Base-by-base conservation (phyloP, 2,797 vertebrate species). In the Hippocampus kuda region DNA sequence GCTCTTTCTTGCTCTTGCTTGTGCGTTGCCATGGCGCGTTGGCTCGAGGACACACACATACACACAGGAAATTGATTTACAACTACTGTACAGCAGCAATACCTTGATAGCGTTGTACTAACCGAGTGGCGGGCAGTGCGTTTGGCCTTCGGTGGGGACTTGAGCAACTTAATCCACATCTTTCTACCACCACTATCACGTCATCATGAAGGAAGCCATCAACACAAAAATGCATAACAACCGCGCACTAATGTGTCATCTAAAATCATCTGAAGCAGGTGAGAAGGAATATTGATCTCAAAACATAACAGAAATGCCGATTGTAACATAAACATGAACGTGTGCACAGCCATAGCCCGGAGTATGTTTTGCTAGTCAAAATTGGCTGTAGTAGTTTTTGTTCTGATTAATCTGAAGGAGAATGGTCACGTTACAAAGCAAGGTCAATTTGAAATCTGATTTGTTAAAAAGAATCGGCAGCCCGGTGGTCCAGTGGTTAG, bases 91-190 rank as follows among this genome's bases (percentile, higher is more conserved):
- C 72, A 69, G 77, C 70, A 57, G 77, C 54, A 65, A 73, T 11
- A 75, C 81, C 84, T 86, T 88, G 86, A 88, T 88, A 75, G 82
- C 70, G 57, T 80, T 85, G 79, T 60, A 83, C 80, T 59, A 30
- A 59, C 56, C 26, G 12, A 30, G 56, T 59, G 13, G 56, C 13
- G 56, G 56, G 56, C 26, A 30, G 26, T 59, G 13, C 12, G 26
- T 59, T 59, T 59, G 56, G 56, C 27, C 7, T 10, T n/a, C 4
- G 56, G 56, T 24, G n/a, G 53, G 11, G n/a, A 15, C 24, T 16
- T 26, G 9, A n/a, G 7, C n/a, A 24, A 24, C 56, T 57, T 59
- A 15, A 59, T 59, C 13, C 26, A 59, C 53, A 10, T 56, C 53
- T 56, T 24, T n/a, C 9, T 12, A 24, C 53, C 53, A 57, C 54